Evolutionary conservation across 2,113 vertebrate genomes (phyloP), one percentile per base, ranked within the genome.

Genomic region (Zosterops hypoxanthus): DNA sequence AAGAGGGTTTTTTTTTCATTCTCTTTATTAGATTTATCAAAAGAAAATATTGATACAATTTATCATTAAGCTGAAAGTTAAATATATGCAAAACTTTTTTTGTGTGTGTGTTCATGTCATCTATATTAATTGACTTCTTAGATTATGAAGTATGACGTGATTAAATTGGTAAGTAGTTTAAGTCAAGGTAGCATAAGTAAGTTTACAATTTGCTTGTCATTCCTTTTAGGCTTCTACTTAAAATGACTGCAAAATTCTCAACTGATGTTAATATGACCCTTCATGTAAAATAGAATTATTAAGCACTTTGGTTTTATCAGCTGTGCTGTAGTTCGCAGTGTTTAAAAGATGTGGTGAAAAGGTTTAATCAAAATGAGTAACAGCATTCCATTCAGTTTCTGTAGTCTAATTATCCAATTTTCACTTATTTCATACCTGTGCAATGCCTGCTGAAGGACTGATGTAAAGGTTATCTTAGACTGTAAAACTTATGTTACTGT

Each of bases 71-170:
- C 22, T 93, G 47, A 86, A 76, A 92, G 53, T 71, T 90, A 94
- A 76, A 68, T 78, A 77, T 49, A 71, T 14, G 6, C 14, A 71
- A 90, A 94, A 66, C 7, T 20, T 73, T 24, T 39, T 63, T 29
- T 56, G 13, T 39, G 23, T 60, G 23, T 39, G 59, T 53, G 65
- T 76, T 83, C 39, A 42, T 60, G 28, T 26, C 52, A 90, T 55
- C 42, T 92, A 8, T 87, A 90, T 92, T 97, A 94, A 96, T 92
- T 95, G 66, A 61, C 61, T 92, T 95, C 72, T 96, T 95, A 92
- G 63, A 96, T 93, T 92, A 90, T 78, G 83, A 95, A 76, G 19
- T 70, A 69, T 60, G 61, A 76, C 1, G 12, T 82, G 64, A 94
- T 34, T 72, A 59, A 96, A 97, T 88, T 92, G 71, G 25, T 69